These are phyloP conservation scores for Cirrhinus mrigala DNA, from an alignment of 2,797 vertebrate species.

Conservation along the genomic window DNA sequence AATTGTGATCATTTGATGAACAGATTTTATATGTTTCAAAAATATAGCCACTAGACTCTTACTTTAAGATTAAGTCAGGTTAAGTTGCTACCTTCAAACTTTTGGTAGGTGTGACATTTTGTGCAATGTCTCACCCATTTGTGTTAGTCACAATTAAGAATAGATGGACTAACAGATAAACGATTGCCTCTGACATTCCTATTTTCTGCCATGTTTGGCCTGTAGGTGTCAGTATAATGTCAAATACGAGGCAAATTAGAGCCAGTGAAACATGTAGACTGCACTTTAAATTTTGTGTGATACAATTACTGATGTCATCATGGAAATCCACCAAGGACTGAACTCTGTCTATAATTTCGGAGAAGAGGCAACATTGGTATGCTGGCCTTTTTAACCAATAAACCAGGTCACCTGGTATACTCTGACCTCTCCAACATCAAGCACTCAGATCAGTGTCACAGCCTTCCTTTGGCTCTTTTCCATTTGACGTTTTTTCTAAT, in stretches of 20 bases:
- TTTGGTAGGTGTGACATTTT: neutral
- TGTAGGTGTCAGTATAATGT: conserved; percentile 17
- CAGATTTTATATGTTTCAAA: neutral
- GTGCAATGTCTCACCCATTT: neutral
- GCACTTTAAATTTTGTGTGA: neutral
- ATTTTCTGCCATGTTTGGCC: neutral
- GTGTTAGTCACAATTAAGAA: neutral
- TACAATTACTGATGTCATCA: neutral
- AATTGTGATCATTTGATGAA: neutral
- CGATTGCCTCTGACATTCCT: neutral
- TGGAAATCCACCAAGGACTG: neutral
- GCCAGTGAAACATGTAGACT: neutral
- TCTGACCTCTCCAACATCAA: neutral
- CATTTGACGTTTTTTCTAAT: neutral
- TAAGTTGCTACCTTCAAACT: neutral
- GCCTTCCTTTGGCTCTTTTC: neutral
- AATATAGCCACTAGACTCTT: neutral
- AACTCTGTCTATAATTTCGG: neutral
- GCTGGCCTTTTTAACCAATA: neutral
- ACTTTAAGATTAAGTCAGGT: neutral
- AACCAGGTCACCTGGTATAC: neutral
- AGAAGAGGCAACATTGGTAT: neutral
- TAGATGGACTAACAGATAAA: neutral
- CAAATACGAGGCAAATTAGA: neutral
- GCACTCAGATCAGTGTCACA: neutral